Conservation (phyloP, 1,140 invertebrate genomes). For the Octopus sinensis region DNA sequence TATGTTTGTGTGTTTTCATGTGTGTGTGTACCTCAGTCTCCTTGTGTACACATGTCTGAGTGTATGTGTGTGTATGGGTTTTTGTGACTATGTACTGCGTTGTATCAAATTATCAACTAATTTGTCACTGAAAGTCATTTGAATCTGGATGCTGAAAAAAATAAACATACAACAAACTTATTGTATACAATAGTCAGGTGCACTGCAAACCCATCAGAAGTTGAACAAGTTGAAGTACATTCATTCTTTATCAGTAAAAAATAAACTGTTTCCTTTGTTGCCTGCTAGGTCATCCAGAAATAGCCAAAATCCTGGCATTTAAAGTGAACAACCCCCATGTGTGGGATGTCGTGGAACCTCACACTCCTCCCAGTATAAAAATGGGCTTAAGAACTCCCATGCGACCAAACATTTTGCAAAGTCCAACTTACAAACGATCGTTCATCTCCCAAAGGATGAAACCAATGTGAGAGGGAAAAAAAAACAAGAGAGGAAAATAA, state of each 20-base stretch:
- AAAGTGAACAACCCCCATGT: conserved; percentile 37
- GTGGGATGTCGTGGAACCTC: conserved; percentile 42
- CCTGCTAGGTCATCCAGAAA: conserved; percentile 37
- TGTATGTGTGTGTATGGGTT: no score
- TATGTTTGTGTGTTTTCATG: no score
- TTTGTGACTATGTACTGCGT: neutral
- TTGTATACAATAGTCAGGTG: no score
- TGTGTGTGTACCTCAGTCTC: no score
- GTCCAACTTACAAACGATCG: neutral
- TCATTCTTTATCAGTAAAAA: neutral
- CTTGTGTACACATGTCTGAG: no score
- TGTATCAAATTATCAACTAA: neutral
- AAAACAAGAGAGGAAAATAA: no score
- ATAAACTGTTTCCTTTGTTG: neutral
- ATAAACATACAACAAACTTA: neutral
- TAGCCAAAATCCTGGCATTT: conserved; percentile 36
- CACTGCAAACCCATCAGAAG: no score
- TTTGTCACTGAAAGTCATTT: neutral
- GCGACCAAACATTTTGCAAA: conserved; percentile 33
- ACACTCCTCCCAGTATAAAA: conserved; percentile 40
- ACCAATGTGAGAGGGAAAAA: no score
- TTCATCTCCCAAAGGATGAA: neutral
- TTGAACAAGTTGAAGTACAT: neutral
- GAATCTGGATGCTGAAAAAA: neutral
- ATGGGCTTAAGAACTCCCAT: conserved; percentile 40